Evolutionary conservation across 1,140 invertebrate species (phyloP).

Genomic region (Lamellibrachia luymesi): DNA sequence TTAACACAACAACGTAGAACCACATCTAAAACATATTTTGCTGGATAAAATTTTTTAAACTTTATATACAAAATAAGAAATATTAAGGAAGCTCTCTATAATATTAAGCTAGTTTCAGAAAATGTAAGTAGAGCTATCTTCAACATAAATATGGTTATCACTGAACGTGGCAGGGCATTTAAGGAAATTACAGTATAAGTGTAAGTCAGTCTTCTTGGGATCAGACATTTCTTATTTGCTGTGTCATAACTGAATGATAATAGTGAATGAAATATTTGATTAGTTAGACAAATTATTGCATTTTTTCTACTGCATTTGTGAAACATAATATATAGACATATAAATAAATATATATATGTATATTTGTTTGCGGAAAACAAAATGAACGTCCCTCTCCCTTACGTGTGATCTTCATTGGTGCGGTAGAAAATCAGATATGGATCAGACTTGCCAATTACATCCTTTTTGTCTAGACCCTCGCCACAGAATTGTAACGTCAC

Average conservation of each 20-base stretch:
- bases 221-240: background rate
- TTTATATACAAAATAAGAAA: background rate
- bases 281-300: background rate
- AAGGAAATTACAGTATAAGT: background rate
- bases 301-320: no score
- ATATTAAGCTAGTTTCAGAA: background rate
- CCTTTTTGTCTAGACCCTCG: slow-evolving; percentile 61
- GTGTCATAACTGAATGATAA: background rate
- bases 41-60: background rate
- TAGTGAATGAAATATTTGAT: no score
- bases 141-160: background rate
- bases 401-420: slow-evolving; percentile 58
- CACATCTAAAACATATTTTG: background rate
- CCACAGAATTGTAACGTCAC: slow-evolving; percentile 58
- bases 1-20: background rate
- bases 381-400: background rate
- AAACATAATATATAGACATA: no score
- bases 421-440: slow-evolving; percentile 62
- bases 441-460: slow-evolving; percentile 63
- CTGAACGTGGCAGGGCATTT: background rate
- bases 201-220: background rate
- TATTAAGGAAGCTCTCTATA: background rate
- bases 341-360: no score
- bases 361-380: background rate
- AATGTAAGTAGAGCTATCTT: background rate